Evolutionary conservation across 2,113 vertebrate genomes (phyloP).

Genomic region (Mystacornis crossleyi): DNA sequence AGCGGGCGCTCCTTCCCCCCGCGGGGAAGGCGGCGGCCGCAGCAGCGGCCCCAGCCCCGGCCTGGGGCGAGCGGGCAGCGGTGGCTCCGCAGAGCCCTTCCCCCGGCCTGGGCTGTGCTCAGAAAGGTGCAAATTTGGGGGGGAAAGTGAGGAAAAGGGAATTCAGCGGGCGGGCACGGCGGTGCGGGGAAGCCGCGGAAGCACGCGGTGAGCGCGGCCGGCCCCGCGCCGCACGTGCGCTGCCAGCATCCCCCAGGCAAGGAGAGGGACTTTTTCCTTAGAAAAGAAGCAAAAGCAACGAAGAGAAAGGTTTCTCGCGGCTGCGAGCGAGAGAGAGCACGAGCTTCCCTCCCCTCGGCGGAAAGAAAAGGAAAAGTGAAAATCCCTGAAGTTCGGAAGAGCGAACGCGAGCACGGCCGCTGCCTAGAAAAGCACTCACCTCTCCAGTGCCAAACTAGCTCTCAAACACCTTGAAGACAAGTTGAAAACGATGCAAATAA

Average conservation of each 20-base stretch:
- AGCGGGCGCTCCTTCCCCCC: neutral
- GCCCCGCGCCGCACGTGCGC: neutral
- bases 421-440: slow-evolving; percentile 69
- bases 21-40: neutral
- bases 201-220: neutral
- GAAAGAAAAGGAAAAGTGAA: slow-evolving; percentile 3
- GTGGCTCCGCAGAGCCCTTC: neutral
- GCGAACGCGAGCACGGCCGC: slow-evolving; percentile 16
- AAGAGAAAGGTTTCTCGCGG: neutral
- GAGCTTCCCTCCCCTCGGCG: neutral
- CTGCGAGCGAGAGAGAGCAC: neutral
- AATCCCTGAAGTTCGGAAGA: neutral
- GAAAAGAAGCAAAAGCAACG: neutral
- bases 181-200: neutral
- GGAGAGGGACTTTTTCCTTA: rapidly evolving
- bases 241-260: neutral
- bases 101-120: neutral
- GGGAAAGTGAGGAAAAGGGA: rapidly evolving
- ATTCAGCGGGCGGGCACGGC: neutral
- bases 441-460: slow-evolving; percentile 63
- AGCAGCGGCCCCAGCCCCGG: neutral
- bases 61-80: neutral
- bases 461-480: slow-evolving; percentile 53
- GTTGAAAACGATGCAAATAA: slow-evolving; percentile 53
- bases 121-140: rapidly evolving